These are phyloP conservation scores for Delia radicum DNA, from an alignment of 1,140 invertebrate genomes.

Conservation along the genomic window DNA sequence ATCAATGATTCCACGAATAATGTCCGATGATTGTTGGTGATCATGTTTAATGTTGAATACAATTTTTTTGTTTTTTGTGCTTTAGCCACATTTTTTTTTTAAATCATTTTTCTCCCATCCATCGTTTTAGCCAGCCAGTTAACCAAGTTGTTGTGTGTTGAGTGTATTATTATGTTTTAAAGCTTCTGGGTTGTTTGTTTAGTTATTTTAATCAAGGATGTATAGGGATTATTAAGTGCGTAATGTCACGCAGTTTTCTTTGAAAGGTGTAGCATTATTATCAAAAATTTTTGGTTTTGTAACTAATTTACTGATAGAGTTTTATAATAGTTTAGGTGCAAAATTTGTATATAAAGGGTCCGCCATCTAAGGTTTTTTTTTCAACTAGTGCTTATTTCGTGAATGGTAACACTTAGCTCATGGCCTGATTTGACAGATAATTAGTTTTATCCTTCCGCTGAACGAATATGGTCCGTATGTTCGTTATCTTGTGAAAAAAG, in stretches of 20 bases:
- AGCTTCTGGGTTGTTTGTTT: background rate
- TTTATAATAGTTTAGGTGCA: too few relatives aligned
- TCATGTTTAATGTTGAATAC: conserved; percentile 3
- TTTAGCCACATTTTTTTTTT: background rate
- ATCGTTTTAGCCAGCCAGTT: too few relatives aligned
- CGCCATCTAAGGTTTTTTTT: too few relatives aligned
- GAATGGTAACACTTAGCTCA: too few relatives aligned
- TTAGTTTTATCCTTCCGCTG: too few relatives aligned
- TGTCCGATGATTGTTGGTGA: conserved; percentile 1
- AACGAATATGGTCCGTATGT: too few relatives aligned
- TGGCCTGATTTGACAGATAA: too few relatives aligned
- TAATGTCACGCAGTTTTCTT: background rate
- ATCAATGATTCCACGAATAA: background rate
- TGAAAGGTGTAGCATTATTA: background rate
- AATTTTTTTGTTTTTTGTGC: background rate
- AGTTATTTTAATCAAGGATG: background rate
- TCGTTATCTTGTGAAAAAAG: too few relatives aligned
- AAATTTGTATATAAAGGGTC: too few relatives aligned
- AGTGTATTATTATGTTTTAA: background rate
- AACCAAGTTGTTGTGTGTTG: too few relatives aligned
- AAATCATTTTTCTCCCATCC: background rate
- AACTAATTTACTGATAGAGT: too few relatives aligned
- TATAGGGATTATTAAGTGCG: background rate
- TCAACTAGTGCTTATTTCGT: too few relatives aligned
- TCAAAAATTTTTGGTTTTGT: background rate